Conservation (phyloP, 1,140 invertebrate species). For the Lasaia peninsularis region DNA sequence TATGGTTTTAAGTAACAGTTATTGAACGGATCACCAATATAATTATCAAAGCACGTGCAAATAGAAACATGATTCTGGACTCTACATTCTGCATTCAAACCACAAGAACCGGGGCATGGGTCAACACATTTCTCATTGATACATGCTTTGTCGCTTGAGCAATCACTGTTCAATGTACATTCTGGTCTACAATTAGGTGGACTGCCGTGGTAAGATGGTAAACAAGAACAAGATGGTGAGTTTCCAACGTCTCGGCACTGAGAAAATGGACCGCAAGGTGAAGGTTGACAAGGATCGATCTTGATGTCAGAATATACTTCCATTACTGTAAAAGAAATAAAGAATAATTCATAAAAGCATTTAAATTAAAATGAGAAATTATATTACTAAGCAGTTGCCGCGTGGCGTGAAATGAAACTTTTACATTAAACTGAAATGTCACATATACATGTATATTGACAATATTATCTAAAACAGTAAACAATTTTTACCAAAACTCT, state of each 20-base stretch:
- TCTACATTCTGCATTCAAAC: constrained; percentile 84
- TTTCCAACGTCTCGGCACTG: constrained; percentile 82
- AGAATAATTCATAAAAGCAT: constrained; percentile 13
- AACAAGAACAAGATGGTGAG: constrained; percentile 82
- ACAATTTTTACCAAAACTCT: no score
- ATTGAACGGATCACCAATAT: constrained; percentile 84
- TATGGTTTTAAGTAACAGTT: constrained; percentile 76
- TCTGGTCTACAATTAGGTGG: constrained; percentile 86
- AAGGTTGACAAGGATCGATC: constrained; percentile 80
- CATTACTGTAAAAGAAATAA: constrained; percentile 42
- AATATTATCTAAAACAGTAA: no score
- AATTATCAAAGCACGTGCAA: constrained; percentile 83
- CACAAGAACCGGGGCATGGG: constrained; percentile 88
- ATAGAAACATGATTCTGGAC: constrained; percentile 85
- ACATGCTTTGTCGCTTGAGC: constrained; percentile 84
- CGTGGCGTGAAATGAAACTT: no score
- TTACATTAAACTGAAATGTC: no score
- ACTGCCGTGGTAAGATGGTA: constrained; percentile 82
- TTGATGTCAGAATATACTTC: constrained; percentile 49
- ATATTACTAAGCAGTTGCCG: no score
- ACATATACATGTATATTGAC: no score
- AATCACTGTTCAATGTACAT: constrained; percentile 86
- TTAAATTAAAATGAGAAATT: no score
- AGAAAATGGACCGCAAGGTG: constrained; percentile 86
- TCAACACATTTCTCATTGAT: constrained; percentile 85